Conservation (phyloP, 1,140 invertebrate species). For the Campodea augens region DNA sequence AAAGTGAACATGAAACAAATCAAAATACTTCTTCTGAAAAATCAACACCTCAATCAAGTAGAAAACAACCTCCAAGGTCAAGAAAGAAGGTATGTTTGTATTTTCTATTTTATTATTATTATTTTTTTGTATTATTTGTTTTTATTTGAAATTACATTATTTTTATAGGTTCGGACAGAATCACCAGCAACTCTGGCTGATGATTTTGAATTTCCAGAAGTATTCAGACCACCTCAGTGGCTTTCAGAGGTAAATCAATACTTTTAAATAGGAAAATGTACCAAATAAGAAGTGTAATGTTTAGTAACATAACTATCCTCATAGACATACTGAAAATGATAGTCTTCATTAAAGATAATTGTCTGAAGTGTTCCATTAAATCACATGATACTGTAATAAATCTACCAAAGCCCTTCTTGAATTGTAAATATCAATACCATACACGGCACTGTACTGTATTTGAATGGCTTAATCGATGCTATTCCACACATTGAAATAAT, state of each 20-base stretch:
- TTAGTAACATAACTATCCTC: too few relatives aligned
- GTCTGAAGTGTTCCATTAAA: too few relatives aligned
- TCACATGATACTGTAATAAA: too few relatives aligned
- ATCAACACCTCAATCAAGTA: not conserved
- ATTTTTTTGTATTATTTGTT: not conserved
- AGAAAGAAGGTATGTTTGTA: not conserved
- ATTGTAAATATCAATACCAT: too few relatives aligned
- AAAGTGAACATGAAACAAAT: conserved; percentile 8
- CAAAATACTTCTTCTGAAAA: not conserved
- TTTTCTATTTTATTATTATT: conserved; percentile 2
- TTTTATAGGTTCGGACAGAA: not conserved
- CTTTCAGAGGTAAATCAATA: conserved; percentile 78
- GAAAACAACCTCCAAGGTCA: conserved; percentile 3
- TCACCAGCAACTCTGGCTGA: conserved; percentile 1
- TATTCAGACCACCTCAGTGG: conserved; percentile 80
- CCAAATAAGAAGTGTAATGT: too few relatives aligned
- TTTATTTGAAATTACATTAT: conserved; percentile 6
- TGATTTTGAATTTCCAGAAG: conserved; percentile 45
- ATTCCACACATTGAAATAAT: too few relatives aligned
- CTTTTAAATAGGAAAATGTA: too few relatives aligned
- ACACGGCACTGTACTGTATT: too few relatives aligned
- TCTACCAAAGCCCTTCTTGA: too few relatives aligned
- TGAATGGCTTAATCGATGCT: too few relatives aligned
- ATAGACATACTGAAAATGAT: too few relatives aligned
- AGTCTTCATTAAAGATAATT: too few relatives aligned